Evolutionary conservation across 1,140 invertebrate species (phyloP).

Genomic region (Microvelia longipes): DNA sequence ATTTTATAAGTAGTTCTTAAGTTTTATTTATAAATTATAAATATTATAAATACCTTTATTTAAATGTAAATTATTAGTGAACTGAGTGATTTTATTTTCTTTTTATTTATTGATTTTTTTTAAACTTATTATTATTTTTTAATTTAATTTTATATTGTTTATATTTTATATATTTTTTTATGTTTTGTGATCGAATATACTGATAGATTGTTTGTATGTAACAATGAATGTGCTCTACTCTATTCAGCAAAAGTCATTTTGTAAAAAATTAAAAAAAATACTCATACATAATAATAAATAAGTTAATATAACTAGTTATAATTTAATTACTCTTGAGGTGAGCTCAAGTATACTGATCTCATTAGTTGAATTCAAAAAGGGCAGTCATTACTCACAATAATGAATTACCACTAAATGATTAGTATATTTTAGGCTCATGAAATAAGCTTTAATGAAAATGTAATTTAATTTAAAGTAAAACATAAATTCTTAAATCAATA

Average conservation of each 20-base stretch:
- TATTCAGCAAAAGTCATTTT: neutral
- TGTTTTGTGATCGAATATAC: neutral
- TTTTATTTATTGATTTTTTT: neutral
- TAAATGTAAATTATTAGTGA: neutral
- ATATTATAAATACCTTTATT: neutral
- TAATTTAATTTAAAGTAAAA: too few species aligned
- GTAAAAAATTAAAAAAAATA: neutral
- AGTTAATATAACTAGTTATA: too few species aligned
- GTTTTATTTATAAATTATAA: constrained; percentile 4
- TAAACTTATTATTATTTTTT: neutral
- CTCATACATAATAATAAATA: too few species aligned
- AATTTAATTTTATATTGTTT: neutral
- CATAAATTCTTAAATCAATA: too few species aligned
- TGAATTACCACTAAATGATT: too few species aligned
- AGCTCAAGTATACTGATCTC: too few species aligned
- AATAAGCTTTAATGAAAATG: too few species aligned
- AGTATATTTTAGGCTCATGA: too few species aligned
- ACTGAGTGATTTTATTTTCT: neutral
- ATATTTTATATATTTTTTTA: constrained; percentile 1
- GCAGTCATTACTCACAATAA: too few species aligned
- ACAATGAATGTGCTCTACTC: neutral
- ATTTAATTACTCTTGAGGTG: too few species aligned
- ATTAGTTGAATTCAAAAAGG: too few species aligned
- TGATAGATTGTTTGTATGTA: neutral
- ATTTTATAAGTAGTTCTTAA: constrained; percentile 2